These are phyloP conservation scores for Thecophora atra DNA, from an alignment of 2,888 invertebrate genomes.

Conservation along the genomic window DNA sequence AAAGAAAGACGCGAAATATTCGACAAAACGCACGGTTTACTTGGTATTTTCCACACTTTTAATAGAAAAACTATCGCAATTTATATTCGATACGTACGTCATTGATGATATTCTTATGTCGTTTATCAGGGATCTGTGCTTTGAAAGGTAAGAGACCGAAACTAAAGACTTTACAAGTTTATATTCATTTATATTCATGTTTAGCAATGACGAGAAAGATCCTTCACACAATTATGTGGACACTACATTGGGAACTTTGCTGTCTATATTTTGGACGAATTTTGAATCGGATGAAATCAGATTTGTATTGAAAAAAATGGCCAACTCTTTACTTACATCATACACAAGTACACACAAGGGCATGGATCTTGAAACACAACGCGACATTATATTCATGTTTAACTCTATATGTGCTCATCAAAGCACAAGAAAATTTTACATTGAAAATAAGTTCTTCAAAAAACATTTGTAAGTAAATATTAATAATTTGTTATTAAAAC, in stretches of 20 bases:
- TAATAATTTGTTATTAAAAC: not conserved
- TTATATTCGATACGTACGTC: conserved; percentile 74
- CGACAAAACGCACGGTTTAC: conserved; percentile 68
- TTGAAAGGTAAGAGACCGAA: conserved; percentile 47
- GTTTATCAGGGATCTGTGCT: conserved; percentile 55
- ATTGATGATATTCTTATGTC: conserved; percentile 76
- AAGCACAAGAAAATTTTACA: conserved; percentile 67
- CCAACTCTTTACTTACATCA: conserved; percentile 56
- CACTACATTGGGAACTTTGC: conserved; percentile 57
- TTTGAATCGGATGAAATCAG: conserved; percentile 62
- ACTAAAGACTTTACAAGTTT: not conserved
- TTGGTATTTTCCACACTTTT: conserved; percentile 69
- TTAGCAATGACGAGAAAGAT: conserved; percentile 55
- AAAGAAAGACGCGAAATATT: conserved; percentile 45
- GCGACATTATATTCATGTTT: conserved; percentile 66
- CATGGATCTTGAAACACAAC: conserved; percentile 64
- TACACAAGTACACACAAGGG: conserved; percentile 61
- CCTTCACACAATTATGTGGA: conserved; percentile 47
- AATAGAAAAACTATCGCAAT: conserved; percentile 71
- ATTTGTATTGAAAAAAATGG: conserved; percentile 58
- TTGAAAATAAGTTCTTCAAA: conserved; percentile 68
- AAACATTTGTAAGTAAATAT: conserved; percentile 64
- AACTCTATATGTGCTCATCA: conserved; percentile 68
- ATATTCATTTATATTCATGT: not conserved
- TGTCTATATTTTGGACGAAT: conserved; percentile 63